phyloP scores from a whole-genome alignment of 1,140 invertebrate genomes.

The Bicyclus anynana region DNA sequence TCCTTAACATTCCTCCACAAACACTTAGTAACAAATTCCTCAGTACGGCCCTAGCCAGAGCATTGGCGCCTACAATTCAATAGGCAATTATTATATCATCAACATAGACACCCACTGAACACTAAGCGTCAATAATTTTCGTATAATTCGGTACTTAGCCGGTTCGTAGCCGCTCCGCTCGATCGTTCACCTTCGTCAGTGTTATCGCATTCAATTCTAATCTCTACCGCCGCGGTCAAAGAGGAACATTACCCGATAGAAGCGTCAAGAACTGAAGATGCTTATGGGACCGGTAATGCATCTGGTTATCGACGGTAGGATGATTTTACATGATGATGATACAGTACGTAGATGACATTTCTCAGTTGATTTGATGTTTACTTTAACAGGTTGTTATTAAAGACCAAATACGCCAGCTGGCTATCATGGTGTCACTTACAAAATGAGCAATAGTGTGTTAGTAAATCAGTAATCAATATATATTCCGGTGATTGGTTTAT shows the following conservation, averaged over 20 bases:
- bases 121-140: background rate
- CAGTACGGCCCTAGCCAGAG: no score
- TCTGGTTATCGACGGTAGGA: slow-evolving; percentile 12
- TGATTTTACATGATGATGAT: slow-evolving; percentile 14
- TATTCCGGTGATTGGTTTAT: no score
- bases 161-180: background rate
- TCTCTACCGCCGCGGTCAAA: slow-evolving; percentile 2
- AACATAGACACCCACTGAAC: background rate
- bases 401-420: no score
- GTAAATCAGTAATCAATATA: no score
- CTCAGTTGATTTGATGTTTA: no score
- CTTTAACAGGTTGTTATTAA: no score
- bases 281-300: slow-evolving; percentile 5
- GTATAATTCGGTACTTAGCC: background rate
- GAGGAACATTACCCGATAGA: slow-evolving; percentile 5
- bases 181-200: slow-evolving; percentile 5
- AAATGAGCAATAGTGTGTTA: no score
- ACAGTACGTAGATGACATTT: no score
- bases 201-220: slow-evolving; percentile 13
- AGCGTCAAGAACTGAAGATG: background rate
- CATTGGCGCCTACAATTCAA: no score
- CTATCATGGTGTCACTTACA: no score
- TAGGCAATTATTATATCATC: no score
- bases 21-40: no score
- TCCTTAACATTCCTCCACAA: background rate